Evolutionary conservation across 1,140 invertebrate species (phyloP), one percentile per base, ranked within the genome.

Genomic region (Hormaphis cornu): DNA sequence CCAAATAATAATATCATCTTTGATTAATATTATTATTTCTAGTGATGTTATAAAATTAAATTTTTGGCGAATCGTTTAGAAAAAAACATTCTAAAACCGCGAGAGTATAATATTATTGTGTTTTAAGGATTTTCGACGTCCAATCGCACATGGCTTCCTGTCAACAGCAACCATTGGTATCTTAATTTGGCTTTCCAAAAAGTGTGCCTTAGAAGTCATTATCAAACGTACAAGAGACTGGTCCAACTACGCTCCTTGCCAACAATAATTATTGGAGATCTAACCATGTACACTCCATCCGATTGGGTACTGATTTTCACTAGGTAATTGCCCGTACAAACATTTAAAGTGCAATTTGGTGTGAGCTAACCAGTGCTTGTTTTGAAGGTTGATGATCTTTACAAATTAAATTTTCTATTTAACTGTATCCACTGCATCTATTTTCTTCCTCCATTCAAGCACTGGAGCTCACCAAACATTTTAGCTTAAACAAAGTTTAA

Each of bases 71-170:
- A n/a, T n/a, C n/a, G n/a, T n/a, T n/a, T n/a, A n/a, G n/a, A n/a
- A n/a, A n/a, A n/a, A n/a, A n/a, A n/a, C n/a, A n/a, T n/a, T n/a
- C 7, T 53, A 30, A 30, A 16, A 53, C 1, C 8, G 1, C 18
- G 12, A 20, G 0, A 9, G 22, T 53, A 18, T 8, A 3, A 5
- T 33, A 33, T 33, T 6, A 4, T 4, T 33, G 3, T 44, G 42
- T 61, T 48, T 16, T 8, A 59, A 83, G 84, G 85, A 71, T 89
- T 89, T 74, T 83, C 84, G 3, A 80, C 77, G 0, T 82, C 77
- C 10, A 74, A 80, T 0, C 80, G 74, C 1, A 84, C 87, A 0
- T 91, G 89, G 87, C 75, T 91, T 16, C 88, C 88, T 1, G 76
- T 87, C 1, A 80, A 83, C 72, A 71, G 78, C 1, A 79, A 84